Base-by-base conservation (phyloP, 2,888 invertebrate species). In the Halictus quadricinctus region DNA sequence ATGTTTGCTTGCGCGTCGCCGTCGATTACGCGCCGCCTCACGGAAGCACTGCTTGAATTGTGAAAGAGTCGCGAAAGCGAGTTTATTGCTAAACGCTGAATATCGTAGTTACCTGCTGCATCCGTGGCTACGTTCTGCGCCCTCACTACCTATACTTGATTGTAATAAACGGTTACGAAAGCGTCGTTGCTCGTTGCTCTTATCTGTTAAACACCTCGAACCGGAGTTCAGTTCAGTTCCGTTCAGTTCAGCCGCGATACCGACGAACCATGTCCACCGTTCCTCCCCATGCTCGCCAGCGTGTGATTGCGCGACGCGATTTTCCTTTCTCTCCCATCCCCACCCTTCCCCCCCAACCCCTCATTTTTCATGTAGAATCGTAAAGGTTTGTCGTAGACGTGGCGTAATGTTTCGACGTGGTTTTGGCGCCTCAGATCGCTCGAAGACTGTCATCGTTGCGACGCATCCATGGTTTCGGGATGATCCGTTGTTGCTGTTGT, bases 61-160 rank as follows among this genome's bases (percentile, higher is more conserved):
- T 60, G 80, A 41, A 72, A 36, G 72, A 81, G 73, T 77, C 87
- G 81, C 84, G 87, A 76, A 87, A 88, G 88, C 87, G 88, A 84
- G 72, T 88, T 69, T 89, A 89, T 89, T 89, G 89, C 88, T 89
- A 77, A 58, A 89, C 81, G 87, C 86, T 87, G 84, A 88, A 87
- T 84, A 87, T 81, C 84, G 79, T 73, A 75, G 80, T 81, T 80
- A 77, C 72, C 70, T 84, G 86, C 76, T 86, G 87, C 76, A 36
- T 69, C 79, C 82, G 60, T 84, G 85, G 79, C 66, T 82, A 88
- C 77, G 72, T 54, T 84, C 72, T 66, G 50, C 85, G 76, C 76
- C 79, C 81, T 80, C 70, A 70, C 86, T 84, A 86, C 79, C 79
- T 60, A 86, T 54, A 54, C 79, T 60, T 84, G 81, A 86, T 84